Conservation (phyloP, 1,140 invertebrate genomes). For the Gryllus bimaculatus region DNA sequence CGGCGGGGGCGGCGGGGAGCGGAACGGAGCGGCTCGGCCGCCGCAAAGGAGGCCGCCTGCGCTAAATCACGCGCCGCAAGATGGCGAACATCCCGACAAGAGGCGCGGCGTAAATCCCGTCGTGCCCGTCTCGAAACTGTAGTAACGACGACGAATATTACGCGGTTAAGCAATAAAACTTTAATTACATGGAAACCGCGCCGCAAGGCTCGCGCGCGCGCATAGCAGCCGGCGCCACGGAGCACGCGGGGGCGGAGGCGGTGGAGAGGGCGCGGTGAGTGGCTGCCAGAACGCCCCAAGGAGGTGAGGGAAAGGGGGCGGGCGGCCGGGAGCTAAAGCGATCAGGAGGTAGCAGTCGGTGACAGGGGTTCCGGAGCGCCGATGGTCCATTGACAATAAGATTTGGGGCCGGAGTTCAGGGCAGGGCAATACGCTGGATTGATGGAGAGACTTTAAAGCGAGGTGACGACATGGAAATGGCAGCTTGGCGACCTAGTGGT, state of each 20-base stretch:
- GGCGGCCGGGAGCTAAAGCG: no score
- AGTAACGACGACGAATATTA: constrained; percentile 4
- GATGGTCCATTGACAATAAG: no score
- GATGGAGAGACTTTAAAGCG: no score
- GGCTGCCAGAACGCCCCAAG: no score
- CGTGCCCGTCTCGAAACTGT: neutral
- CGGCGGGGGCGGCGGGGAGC: no score
- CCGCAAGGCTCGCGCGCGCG: neutral
- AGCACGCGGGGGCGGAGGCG: neutral
- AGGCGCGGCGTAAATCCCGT: neutral
- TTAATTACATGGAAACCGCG: neutral
- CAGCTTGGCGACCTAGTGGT: no score
- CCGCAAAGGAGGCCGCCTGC: neutral
- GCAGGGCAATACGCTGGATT: no score
- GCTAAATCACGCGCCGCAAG: neutral
- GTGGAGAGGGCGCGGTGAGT: no score
- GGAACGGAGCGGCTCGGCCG: neutral
- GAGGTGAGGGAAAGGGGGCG: neutral
- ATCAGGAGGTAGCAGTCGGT: no score
- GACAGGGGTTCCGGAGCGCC: no score
- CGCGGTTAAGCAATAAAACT: constrained; percentile 4
- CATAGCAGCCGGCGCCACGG: neutral
- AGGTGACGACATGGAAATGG: no score
- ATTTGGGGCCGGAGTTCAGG: no score
- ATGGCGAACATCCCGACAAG: neutral